phyloP scores from a whole-genome alignment of 2,888 invertebrate genomes.

The Spialia ferax region DNA sequence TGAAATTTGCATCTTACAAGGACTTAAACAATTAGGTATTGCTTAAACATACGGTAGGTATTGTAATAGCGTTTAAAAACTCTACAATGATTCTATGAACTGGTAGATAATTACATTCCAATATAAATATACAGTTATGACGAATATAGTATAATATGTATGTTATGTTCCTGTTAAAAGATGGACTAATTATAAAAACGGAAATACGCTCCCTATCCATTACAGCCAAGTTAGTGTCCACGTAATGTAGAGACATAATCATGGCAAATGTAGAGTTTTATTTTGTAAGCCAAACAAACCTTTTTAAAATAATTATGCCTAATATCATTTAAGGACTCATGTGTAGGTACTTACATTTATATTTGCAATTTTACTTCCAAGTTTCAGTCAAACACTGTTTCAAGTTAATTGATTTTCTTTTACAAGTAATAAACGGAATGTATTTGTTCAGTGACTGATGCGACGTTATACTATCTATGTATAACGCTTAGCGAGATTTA shows the following conservation, averaged over 20 bases:
- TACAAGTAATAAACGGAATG: not conserved
- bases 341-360: conserved; percentile 1
- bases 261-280: not conserved
- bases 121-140: no score
- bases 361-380: not conserved
- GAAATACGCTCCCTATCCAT: conserved; percentile 11
- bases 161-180: no score
- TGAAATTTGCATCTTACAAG: no score
- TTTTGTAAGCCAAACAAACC: not conserved
- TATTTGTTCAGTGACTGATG: not conserved
- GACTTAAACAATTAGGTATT: no score
- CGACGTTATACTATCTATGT: not conserved
- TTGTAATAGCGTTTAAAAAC: no score
- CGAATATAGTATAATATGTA: no score
- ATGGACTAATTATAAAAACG: not conserved
- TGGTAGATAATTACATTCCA: no score
- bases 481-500: not conserved
- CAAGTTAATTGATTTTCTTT: not conserved
- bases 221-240: no score
- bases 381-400: not conserved
- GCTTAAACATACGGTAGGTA: no score
- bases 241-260: not conserved
- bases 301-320: not conserved
- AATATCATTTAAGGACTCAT: not conserved
- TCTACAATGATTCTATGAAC: no score